Conservation (phyloP, 2,797 vertebrate species). For the Cuculus canorus region DNA sequence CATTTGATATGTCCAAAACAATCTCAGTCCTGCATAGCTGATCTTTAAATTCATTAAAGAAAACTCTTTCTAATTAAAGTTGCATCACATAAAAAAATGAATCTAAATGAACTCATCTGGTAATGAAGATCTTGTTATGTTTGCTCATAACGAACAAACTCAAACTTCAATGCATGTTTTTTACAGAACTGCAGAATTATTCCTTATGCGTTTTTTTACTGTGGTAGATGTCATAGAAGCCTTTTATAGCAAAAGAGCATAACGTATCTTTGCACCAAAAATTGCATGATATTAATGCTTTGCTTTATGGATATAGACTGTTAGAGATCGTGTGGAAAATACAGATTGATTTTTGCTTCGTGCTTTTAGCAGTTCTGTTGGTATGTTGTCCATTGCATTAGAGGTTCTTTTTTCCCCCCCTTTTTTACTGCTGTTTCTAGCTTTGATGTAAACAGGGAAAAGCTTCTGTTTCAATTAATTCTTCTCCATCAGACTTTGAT, state of each 20-base stretch:
- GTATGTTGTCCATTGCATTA: neutral
- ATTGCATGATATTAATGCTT: neutral
- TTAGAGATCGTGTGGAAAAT: neutral
- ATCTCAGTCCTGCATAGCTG: neutral
- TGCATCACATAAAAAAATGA: neutral
- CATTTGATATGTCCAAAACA: constrained; percentile 29
- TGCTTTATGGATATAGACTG: neutral
- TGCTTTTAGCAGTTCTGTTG: constrained; percentile 28
- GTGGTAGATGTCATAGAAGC: neutral
- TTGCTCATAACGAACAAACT: neutral
- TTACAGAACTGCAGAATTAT: neutral
- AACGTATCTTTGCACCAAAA: neutral
- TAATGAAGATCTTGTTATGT: neutral
- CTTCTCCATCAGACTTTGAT: neutral
- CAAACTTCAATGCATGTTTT: neutral
- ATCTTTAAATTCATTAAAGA: constrained; percentile 34
- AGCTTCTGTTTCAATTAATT: neutral
- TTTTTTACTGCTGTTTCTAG: neutral
- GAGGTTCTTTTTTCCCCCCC: neutral
- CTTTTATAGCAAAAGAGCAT: neutral
- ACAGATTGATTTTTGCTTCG: constrained; percentile 17
- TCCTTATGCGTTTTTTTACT: neutral
- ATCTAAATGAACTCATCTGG: neutral
- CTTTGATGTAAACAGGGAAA: constrained; percentile 19
- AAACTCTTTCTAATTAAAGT: constrained; percentile 19